Conservation (phyloP, 2,113 vertebrate species). For the Phasianus colchicus region DNA sequence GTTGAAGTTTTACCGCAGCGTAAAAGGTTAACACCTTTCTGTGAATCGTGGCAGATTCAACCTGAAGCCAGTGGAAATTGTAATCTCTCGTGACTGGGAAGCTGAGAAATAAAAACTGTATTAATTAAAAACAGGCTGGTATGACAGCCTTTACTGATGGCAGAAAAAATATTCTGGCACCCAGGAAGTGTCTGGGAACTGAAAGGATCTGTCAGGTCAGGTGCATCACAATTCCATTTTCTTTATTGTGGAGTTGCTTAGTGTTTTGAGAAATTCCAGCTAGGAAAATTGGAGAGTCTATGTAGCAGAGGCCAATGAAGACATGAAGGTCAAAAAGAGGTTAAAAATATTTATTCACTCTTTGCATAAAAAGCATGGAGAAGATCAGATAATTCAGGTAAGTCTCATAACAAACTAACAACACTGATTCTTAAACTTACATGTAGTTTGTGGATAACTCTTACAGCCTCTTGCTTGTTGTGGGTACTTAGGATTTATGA, state of each 20-base stretch:
- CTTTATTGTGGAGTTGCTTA: background rate
- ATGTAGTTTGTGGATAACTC: background rate
- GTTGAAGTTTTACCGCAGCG: background rate
- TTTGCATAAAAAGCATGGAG: background rate
- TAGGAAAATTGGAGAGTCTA: background rate
- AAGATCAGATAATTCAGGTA: background rate
- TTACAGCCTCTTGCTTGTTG: background rate
- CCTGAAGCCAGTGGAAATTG: background rate
- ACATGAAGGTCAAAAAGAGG: background rate
- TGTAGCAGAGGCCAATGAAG: background rate
- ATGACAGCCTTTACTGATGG: background rate
- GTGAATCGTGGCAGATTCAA: background rate
- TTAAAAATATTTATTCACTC: background rate
- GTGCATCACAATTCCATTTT: background rate
- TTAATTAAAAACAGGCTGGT: background rate
- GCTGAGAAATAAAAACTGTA: background rate
- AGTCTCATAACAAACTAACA: background rate
- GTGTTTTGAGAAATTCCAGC: background rate
- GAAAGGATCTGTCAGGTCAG: background rate
- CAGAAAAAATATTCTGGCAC: conserved; percentile 32
- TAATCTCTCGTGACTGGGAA: background rate
- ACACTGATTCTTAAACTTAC: background rate
- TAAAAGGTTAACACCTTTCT: background rate
- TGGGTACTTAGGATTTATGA: background rate
- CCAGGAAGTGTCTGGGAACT: background rate